A percentile compares a stretch with the other conserved stretches of the same genome.
Evolutionary conservation across 2,797 vertebrate genomes (phyloP).

Genomic region (Enteromius radiatus): DNA sequence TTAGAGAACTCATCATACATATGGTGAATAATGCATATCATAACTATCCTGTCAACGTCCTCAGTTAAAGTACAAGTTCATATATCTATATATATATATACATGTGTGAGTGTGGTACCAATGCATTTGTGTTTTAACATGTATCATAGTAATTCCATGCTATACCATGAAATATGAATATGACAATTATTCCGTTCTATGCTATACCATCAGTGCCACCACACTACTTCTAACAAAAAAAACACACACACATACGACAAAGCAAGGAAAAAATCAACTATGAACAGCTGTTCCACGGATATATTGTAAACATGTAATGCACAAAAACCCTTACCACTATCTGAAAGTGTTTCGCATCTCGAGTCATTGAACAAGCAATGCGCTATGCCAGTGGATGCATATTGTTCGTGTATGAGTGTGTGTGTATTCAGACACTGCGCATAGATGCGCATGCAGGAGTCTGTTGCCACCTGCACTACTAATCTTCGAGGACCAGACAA

Average conservation of each 20-base stretch:
- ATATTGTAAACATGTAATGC: neutral
- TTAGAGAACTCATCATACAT: no score
- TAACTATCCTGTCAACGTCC: neutral
- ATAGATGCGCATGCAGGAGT: conserved; percentile 33
- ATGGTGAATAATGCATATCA: neutral
- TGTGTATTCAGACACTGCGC: conserved; percentile 37
- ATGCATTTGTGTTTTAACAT: neutral
- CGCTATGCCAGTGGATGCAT: neutral
- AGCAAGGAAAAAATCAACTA: neutral
- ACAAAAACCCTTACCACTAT: neutral
- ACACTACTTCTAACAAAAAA: neutral
- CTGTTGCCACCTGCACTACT: conserved; percentile 11
- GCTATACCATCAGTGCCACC: no score
- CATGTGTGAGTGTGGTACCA: neutral
- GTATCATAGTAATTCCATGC: neutral
- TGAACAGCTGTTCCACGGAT: neutral
- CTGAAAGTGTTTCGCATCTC: neutral
- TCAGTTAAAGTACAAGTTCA: neutral
- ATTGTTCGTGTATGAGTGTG: conserved; percentile 3
- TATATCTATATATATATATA: no score
- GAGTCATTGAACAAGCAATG: conserved; percentile 20
- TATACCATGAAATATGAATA: neutral
- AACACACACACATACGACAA: neutral
- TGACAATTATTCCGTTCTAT: neutral
- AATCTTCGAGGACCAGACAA: neutral